Percentiles rank a stretch among this genome's conserved stretches.
Evolutionary conservation across 2,888 invertebrate species (phyloP).

Genomic region (Dorcus hopei): DNA sequence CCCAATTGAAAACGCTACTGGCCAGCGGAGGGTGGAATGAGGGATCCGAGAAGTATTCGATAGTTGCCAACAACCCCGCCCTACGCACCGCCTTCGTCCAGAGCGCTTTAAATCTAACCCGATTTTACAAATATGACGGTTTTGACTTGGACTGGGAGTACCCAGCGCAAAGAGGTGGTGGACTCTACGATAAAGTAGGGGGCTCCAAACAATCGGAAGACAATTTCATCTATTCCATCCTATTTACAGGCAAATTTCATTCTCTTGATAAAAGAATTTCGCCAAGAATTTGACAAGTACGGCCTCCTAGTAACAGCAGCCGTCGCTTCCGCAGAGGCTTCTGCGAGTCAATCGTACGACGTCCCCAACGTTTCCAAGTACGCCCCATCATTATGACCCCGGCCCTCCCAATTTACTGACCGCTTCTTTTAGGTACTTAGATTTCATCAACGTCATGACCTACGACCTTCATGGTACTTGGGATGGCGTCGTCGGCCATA

Average conservation of each 20-base stretch:
- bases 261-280: not conserved
- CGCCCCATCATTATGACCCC: not conserved
- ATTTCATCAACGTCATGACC: slow-evolving; percentile 68
- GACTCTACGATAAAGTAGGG: slow-evolving; percentile 34
- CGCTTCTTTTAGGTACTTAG: slow-evolving; percentile 51
- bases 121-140: slow-evolving; percentile 63
- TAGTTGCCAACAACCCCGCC: slow-evolving; percentile 49
- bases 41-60: slow-evolving; percentile 39
- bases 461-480: slow-evolving; percentile 71
- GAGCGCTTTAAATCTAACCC: slow-evolving; percentile 55
- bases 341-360: not conserved
- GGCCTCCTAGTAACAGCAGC: not conserved
- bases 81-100: slow-evolving; percentile 56
- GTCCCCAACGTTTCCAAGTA: not conserved
- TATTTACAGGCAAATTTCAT: not conserved
- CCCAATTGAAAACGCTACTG: slow-evolving; percentile 56
- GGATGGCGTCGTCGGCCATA: slow-evolving; percentile 62
- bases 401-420: too few relatives aligned
- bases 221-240: too few relatives aligned
- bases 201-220: too few relatives aligned
- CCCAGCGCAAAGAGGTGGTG: slow-evolving; percentile 57
- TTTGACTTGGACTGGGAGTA: slow-evolving; percentile 75
- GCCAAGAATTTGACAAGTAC: not conserved
- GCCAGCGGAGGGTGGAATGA: slow-evolving; percentile 70
- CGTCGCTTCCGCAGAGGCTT: not conserved